These are phyloP conservation scores for Spodoptera frugiperda DNA, from an alignment of 1,140 invertebrate species.

Conservation along the genomic window DNA sequence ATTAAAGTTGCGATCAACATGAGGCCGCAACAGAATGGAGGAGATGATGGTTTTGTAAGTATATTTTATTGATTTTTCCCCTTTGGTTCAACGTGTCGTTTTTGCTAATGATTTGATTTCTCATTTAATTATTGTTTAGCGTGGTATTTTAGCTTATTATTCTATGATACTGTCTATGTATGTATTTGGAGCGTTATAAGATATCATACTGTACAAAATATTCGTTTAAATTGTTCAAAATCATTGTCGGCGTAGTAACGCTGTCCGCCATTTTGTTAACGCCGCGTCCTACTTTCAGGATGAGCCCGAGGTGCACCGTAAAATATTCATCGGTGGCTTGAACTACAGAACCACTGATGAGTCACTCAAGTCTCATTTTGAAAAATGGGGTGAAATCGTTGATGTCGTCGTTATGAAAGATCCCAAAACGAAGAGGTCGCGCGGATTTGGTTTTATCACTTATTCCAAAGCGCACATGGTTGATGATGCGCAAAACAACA, in stretches of 20 bases:
- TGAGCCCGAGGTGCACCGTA: conserved; percentile 97
- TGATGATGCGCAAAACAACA: conserved; percentile 96
- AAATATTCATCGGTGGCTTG: conserved; percentile 98
- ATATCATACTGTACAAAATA: no score
- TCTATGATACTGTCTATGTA: no score
- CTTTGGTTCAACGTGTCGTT: neutral
- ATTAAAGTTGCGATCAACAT: conserved; percentile 56
- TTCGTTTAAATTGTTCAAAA: neutral
- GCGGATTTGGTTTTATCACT: conserved; percentile 99
- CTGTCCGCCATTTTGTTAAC: conserved; percentile 80
- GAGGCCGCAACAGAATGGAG: conserved; percentile 81
- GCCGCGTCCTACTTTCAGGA: conserved; percentile 79
- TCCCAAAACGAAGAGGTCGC: conserved; percentile 95
- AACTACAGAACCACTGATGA: conserved; percentile 98
- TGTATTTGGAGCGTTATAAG: no score
- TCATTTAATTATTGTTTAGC: neutral
- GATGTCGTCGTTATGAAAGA: conserved; percentile 99
- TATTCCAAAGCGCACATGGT: conserved; percentile 97
- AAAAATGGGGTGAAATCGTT: conserved; percentile 98
- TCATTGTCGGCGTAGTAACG: conserved; percentile 48
- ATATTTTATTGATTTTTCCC: conserved; percentile 42
- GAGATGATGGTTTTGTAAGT: conserved; percentile 82
- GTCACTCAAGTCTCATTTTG: conserved; percentile 96
- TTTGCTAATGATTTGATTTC: neutral
- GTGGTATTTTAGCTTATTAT: no score